These are phyloP conservation scores for Stigmatopora nigra DNA, from an alignment of 2,113 vertebrate species.

Conservation along the genomic window DNA sequence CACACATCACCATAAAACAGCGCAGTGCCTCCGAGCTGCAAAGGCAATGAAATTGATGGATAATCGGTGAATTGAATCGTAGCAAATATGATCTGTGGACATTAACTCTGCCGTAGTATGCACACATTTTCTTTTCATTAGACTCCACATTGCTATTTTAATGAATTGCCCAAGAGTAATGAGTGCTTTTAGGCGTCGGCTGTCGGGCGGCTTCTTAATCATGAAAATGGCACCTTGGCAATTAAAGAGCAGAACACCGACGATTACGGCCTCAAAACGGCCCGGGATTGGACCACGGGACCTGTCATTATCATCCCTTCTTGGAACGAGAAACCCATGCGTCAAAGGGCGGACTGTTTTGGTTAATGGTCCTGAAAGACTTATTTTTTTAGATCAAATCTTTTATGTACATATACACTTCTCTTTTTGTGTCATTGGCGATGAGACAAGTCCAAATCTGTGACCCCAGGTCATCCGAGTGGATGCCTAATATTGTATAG, in stretches of 20 bases:
- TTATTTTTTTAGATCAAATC: too few species aligned
- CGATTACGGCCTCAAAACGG: constrained; percentile 53
- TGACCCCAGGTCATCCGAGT: too few species aligned
- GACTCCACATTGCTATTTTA: constrained; percentile 43
- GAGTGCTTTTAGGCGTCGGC: constrained; percentile 52
- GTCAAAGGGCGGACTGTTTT: too few species aligned
- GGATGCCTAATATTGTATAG: too few species aligned
- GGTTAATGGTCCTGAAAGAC: too few species aligned
- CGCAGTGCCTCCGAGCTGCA: constrained; percentile 40
- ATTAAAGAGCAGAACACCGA: constrained; percentile 48
- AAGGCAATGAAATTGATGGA: constrained; percentile 55
- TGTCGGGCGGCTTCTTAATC: constrained; percentile 54
- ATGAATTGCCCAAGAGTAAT: constrained; percentile 52
- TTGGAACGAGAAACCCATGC: constrained; percentile 28
- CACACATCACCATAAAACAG: constrained; percentile 52
- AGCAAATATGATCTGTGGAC: constrained; percentile 53
- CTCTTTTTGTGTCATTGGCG: too few species aligned
- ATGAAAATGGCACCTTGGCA: constrained; percentile 55
- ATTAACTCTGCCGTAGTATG: constrained; percentile 55
- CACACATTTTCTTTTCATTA: constrained; percentile 67
- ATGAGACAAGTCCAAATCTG: too few species aligned
- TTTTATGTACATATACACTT: too few species aligned
- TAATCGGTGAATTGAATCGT: constrained; percentile 46
- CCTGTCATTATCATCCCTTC: constrained; percentile 54
- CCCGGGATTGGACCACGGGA: constrained; percentile 52